phyloP scores from a whole-genome alignment of 2,888 invertebrate species.

The Ophioninae sp. region DNA sequence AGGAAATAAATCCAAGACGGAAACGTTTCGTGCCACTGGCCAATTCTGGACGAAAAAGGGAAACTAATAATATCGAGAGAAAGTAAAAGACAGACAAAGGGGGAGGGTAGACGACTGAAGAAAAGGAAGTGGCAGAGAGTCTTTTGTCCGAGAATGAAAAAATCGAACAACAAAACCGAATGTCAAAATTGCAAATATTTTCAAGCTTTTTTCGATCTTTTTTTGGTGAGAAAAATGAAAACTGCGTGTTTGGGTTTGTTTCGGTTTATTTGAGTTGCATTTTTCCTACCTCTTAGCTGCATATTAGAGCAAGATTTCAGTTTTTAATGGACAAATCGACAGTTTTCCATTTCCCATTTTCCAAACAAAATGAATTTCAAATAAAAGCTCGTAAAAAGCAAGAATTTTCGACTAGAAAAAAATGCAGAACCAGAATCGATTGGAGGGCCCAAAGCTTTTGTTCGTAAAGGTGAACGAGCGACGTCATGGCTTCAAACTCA shows the following conservation, averaged over 20 bases:
- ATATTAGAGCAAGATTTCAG: too few species aligned
- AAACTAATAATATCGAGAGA: constrained; percentile 47
- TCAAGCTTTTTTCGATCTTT: background rate
- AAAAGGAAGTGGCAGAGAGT: background rate
- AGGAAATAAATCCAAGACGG: constrained; percentile 53
- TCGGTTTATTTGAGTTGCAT: too few species aligned
- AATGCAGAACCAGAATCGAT: too few species aligned
- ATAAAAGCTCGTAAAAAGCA: constrained; percentile 5
- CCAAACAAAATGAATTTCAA: too few species aligned
- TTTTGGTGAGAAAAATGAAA: too few species aligned
- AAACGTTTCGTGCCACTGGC: constrained; percentile 49
- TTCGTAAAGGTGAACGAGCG: constrained; percentile 18
- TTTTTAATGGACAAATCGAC: too few species aligned
- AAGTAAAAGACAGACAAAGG: background rate
- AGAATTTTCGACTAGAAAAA: too few species aligned
- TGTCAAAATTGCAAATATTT: constrained; percentile 19
- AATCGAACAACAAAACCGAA: background rate
- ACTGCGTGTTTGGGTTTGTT: too few species aligned
- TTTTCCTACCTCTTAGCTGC: too few species aligned
- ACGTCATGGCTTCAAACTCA: constrained; percentile 62
- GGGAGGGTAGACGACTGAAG: too few species aligned
- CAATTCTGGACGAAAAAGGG: constrained; percentile 36
- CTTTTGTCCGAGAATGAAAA: constrained; percentile 31
- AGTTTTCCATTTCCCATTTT: too few species aligned
- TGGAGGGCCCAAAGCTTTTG: background rate